These are phyloP conservation scores for Geodia barretti DNA, from an alignment of 37 sponge, comb jelly and placozoan genomes.

Conservation along the genomic window DNA sequence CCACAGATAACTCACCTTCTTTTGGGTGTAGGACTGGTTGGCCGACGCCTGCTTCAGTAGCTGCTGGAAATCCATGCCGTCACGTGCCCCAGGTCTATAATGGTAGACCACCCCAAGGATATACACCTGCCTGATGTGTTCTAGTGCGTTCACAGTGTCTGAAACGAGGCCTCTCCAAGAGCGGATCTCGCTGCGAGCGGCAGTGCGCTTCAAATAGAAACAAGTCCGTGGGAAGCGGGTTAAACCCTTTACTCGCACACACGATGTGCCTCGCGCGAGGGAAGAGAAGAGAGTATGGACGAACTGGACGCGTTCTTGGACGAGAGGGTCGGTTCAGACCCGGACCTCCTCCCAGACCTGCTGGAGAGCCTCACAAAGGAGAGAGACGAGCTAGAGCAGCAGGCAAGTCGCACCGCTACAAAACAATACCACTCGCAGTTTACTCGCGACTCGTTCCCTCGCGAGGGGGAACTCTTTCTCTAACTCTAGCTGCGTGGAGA, in stretches of 20 bases:
- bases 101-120: too few relatives aligned
- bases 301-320: slow-evolving; percentile 42
- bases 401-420: too few relatives aligned
- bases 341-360: slow-evolving; percentile 46
- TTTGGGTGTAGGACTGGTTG: slow-evolving; percentile 29
- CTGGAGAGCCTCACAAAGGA: slow-evolving; percentile 34
- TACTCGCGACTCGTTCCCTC: too few relatives aligned
- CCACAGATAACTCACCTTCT: slow-evolving; percentile 12
- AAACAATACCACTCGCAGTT: too few relatives aligned
- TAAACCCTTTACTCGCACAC: neutral
- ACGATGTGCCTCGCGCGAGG: too few relatives aligned
- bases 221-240: neutral
- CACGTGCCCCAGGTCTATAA: too few relatives aligned
- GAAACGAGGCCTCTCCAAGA: too few relatives aligned
- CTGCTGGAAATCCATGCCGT: slow-evolving; percentile 42
- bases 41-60: slow-evolving; percentile 36
- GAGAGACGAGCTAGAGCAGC: slow-evolving; percentile 7
- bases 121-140: too few relatives aligned
- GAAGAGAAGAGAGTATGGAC: too few relatives aligned
- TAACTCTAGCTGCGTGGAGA: slow-evolving; percentile 13
- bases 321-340: slow-evolving; percentile 10
- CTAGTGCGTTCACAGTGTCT: too few relatives aligned
- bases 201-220: neutral
- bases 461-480: too few relatives aligned
- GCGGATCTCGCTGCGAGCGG: too few relatives aligned